Conservation (phyloP, 2,113 vertebrate species). For the Mormoops blainvillei region DNA sequence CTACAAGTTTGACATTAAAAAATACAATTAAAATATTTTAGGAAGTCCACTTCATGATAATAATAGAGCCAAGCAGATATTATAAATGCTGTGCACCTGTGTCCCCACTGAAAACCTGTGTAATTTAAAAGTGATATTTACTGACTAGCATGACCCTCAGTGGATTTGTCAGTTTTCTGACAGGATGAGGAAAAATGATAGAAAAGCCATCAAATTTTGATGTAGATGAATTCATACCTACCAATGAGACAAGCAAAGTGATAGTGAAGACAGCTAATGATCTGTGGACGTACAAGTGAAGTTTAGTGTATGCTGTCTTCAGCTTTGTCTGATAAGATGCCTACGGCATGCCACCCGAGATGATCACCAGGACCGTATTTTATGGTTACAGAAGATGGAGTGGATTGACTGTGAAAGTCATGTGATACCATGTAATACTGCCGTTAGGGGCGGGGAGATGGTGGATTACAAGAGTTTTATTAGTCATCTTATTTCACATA, state of each 20-base stretch:
- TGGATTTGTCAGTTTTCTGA: background rate
- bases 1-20: background rate
- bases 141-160: background rate
- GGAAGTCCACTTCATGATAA: background rate
- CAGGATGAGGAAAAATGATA: background rate
- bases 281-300: too few species aligned
- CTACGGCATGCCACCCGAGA: accelerated
- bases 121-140: background rate
- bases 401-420: background rate
- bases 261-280: background rate
- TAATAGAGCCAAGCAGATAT: background rate
- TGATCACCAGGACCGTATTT: accelerated
- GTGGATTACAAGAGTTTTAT: background rate
- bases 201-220: background rate
- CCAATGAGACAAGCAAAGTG: background rate
- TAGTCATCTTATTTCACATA: background rate
- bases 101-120: background rate
- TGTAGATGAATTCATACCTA: background rate
- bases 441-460: background rate
- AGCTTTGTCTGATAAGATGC: too few species aligned
- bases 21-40: background rate
- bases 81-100: background rate
- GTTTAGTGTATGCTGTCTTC: background rate
- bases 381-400: background rate
- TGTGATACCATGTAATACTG: too few species aligned